Evolutionary conservation across 35 echinoderm and acorn worm species (phyloP).

Genomic region (Lytechinus variegatus): DNA sequence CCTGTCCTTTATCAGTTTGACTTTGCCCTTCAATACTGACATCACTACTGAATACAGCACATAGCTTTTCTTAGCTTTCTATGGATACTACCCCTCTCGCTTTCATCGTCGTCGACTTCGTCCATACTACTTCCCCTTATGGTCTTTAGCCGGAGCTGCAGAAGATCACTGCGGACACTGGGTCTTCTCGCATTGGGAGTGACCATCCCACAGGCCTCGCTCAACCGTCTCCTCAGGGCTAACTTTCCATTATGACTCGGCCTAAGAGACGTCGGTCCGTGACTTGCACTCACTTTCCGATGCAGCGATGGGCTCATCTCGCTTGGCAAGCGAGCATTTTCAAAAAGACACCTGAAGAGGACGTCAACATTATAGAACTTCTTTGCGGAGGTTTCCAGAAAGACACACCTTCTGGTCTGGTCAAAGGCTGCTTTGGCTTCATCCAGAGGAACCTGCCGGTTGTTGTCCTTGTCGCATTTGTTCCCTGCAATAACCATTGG

Average conservation of each 20-base stretch:
- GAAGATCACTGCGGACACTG: slow-evolving; percentile 85
- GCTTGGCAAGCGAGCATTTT: slow-evolving; percentile 91
- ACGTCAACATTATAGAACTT: slow-evolving; percentile 90
- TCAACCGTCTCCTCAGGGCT: slow-evolving; percentile 76
- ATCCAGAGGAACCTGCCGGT: slow-evolving; percentile 77
- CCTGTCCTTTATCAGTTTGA: not conserved
- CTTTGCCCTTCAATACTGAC: not conserved
- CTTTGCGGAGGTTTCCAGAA: slow-evolving; percentile 95
- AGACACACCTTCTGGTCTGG: slow-evolving; percentile 72
- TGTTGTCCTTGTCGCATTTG: slow-evolving; percentile 81
- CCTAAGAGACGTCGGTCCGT: slow-evolving; percentile 73
- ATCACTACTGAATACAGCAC: slow-evolving; percentile 85
- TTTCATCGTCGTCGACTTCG: slow-evolving; percentile 80
- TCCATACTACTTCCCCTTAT: slow-evolving; percentile 80
- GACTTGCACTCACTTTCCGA: slow-evolving; percentile 88
- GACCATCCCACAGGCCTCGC: slow-evolving; percentile 94
- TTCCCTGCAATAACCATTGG: slow-evolving; percentile 99
- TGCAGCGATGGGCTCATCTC: slow-evolving; percentile 99
- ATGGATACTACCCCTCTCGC: slow-evolving; percentile 69
- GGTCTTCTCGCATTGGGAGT: slow-evolving; percentile 85
- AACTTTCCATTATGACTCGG: slow-evolving; percentile 72
- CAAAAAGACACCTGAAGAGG: slow-evolving; percentile 86
- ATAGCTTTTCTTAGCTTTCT: slow-evolving; percentile 82
- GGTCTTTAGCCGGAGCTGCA: slow-evolving; percentile 77
- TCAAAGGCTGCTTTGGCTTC: slow-evolving; percentile 78